Evolutionary conservation across 2,888 invertebrate species (phyloP).

Genomic region (Drosophila sordidapex): DNA sequence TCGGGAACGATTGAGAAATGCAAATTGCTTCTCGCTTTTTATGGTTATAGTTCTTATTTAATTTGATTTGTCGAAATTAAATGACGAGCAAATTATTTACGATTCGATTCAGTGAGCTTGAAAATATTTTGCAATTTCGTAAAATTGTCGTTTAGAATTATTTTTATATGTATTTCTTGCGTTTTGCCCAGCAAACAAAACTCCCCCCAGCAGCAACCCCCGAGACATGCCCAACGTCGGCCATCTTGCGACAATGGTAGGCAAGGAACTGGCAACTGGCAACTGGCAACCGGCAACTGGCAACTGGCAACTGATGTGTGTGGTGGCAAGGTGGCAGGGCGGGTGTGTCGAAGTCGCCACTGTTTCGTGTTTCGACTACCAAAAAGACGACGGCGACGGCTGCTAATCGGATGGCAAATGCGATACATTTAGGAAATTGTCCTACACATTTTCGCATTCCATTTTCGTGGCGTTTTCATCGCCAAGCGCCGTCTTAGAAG

Average conservation of each 20-base stretch:
- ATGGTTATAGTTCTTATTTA: constrained; percentile 29
- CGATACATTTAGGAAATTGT: constrained; percentile 76
- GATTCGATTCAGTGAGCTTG: constrained; percentile 65
- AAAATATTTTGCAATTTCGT: constrained; percentile 71
- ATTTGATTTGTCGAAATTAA: constrained; percentile 44
- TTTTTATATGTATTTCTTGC: constrained; percentile 42
- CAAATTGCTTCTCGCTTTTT: constrained; percentile 23
- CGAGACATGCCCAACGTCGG: constrained; percentile 36
- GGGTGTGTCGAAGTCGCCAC: constrained; percentile 40
- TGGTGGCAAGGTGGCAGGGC: not conserved
- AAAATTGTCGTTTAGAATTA: constrained; percentile 60
- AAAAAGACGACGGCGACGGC: constrained; percentile 28
- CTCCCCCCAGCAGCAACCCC: constrained; percentile 38
- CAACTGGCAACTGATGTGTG: constrained; percentile 2
- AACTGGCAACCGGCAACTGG: not conserved
- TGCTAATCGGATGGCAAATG: constrained; percentile 70
- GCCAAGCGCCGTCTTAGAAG: constrained; percentile 40
- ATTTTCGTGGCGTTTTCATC: constrained; percentile 63
- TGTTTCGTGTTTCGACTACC: constrained; percentile 54
- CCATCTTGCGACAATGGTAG: constrained; percentile 57
- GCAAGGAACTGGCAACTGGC: constrained; percentile 8
- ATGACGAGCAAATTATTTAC: constrained; percentile 59
- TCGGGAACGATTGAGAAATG: not conserved
- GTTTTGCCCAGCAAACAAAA: constrained; percentile 51
- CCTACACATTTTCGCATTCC: constrained; percentile 68